phyloP scores from a whole-genome alignment of 2,113 vertebrate genomes.

The Pterocles orientalis region DNA sequence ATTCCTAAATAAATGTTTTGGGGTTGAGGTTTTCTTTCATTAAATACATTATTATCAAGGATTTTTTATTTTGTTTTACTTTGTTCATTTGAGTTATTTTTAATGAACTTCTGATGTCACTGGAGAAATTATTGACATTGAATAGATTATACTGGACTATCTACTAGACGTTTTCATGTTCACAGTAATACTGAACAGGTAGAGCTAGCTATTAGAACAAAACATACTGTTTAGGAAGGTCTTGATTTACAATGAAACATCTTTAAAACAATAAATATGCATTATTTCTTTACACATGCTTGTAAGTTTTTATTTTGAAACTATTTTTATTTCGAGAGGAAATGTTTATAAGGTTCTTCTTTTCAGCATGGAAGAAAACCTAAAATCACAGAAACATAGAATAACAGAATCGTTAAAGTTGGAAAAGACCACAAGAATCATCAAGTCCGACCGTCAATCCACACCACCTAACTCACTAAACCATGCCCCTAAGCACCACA shows the following conservation, averaged over 20 bases:
- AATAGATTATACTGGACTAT: neutral
- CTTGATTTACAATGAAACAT: neutral
- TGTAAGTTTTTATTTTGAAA: neutral
- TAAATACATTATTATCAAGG: neutral
- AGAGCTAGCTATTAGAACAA: neutral
- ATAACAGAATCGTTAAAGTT: no score
- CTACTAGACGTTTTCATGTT: neutral
- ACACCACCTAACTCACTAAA: no score
- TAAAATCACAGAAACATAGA: neutral
- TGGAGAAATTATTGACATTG: neutral
- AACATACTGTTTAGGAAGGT: neutral
- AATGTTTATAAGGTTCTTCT: neutral
- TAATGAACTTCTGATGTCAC: neutral
- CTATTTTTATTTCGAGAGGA: neutral
- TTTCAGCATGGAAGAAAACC: neutral
- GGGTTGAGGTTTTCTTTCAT: neutral
- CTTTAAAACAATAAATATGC: neutral
- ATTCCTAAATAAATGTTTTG: neutral
- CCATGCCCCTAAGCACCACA: no score
- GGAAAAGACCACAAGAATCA: no score
- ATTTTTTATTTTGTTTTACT: neutral
- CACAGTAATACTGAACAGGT: neutral
- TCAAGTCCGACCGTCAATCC: no score
- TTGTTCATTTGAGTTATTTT: neutral
- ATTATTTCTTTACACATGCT: neutral